Evolutionary conservation across 64 coral and sea anemone species (phyloP).

Genomic region (Montipora efflorescens): DNA sequence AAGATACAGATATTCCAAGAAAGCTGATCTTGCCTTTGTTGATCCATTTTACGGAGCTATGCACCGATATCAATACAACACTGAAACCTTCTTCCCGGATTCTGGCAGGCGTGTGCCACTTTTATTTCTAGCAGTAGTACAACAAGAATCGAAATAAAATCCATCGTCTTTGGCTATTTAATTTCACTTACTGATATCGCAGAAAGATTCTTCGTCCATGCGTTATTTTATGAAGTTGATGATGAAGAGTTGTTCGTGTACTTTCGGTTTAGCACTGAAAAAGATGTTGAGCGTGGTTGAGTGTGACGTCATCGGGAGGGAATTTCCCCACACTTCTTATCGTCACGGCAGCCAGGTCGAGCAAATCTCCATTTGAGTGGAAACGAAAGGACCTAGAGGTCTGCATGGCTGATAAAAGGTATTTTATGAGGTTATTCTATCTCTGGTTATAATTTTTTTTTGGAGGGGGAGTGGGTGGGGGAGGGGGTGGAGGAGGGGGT

Average conservation of each 20-base stretch:
- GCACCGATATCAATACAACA: conserved; percentile 66
- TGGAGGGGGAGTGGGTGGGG: no score
- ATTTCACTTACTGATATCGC: not conserved
- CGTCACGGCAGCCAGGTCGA: no score
- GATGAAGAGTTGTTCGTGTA: no score
- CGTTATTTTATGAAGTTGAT: no score
- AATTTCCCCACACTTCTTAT: not conserved
- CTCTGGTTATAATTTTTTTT: no score
- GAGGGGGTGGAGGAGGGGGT: no score
- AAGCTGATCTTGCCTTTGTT: conserved; percentile 57
- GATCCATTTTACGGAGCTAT: conserved; percentile 79
- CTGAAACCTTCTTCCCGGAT: conserved; percentile 82
- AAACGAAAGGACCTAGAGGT: no score
- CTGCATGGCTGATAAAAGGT: no score
- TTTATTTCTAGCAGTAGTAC: not conserved
- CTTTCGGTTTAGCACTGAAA: not conserved
- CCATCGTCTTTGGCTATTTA: not conserved
- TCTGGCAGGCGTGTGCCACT: conserved; percentile 14
- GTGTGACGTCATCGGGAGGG: not conserved
- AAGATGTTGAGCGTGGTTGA: not conserved
- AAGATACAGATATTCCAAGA: conserved; percentile 72
- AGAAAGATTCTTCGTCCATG: not conserved
- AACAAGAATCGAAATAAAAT: not conserved
- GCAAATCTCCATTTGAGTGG: no score
- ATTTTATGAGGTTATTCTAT: no score